A percentile compares a stretch with the other conserved stretches of the same genome.
Evolutionary conservation across 1,140 invertebrate species (phyloP).

Genomic region (Pantala flavescens): DNA sequence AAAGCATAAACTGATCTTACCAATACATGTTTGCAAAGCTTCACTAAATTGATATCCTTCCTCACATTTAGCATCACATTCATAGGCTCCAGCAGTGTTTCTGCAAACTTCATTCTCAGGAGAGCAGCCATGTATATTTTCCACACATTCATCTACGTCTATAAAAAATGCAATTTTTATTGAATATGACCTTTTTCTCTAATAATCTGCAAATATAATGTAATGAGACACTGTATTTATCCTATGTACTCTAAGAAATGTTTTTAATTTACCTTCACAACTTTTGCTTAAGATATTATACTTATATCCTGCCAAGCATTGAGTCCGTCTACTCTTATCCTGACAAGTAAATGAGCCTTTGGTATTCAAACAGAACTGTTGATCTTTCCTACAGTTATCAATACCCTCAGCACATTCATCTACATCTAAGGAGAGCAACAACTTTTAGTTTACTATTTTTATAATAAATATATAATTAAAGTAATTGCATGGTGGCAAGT

Average conservation of each 20-base stretch:
- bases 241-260: too few species aligned
- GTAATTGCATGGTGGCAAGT: too few species aligned
- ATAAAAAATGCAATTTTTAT: conserved; percentile 29
- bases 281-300: background rate
- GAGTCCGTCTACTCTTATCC: conserved; percentile 35
- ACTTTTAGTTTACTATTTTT: background rate
- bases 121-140: conserved; percentile 38
- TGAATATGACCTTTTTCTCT: background rate
- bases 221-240: too few species aligned
- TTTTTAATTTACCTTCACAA: background rate
- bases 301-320: conserved; percentile 18
- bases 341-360: conserved; percentile 55
- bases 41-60: conserved; percentile 54
- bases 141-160: conserved; percentile 57
- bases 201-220: too few species aligned
- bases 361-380: conserved; percentile 59
- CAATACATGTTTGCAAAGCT: background rate
- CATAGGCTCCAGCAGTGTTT: conserved; percentile 56
- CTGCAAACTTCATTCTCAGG: conserved; percentile 43
- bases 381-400: conserved; percentile 48
- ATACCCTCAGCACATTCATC: conserved; percentile 53
- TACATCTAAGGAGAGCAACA: conserved; percentile 41
- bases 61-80: conserved; percentile 46
- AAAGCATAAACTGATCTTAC: background rate
- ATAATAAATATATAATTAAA: too few species aligned